phyloP scores from a whole-genome alignment of 2,888 invertebrate genomes.

The Hofmannophila pseudospretella region DNA sequence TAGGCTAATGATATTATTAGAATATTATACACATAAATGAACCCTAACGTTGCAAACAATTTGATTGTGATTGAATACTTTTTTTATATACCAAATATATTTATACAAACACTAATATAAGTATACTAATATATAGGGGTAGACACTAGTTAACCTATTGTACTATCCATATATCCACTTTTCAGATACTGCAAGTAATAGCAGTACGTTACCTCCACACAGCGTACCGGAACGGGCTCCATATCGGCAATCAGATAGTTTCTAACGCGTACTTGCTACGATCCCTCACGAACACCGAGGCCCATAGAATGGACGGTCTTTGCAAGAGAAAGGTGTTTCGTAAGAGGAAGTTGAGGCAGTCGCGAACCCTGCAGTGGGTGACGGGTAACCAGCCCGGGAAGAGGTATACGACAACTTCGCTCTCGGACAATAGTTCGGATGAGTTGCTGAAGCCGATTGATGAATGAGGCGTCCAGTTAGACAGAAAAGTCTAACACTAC shows the following conservation, averaged over 20 bases:
- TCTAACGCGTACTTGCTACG: conserved; percentile 60
- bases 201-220: conserved; percentile 66
- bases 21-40: no score
- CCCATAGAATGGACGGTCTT: not conserved
- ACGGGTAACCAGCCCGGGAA: conserved; percentile 36
- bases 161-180: no score
- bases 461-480: no score
- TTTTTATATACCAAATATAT: no score
- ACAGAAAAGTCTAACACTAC: no score
- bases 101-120: no score
- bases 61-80: no score
- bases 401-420: conserved; percentile 35
- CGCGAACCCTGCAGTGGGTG: conserved; percentile 59
- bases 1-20: conserved; percentile 15
- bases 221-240: conserved; percentile 60
- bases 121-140: no score
- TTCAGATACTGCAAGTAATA: conserved; percentile 57
- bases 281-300: conserved; percentile 44
- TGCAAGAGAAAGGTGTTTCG: conserved; percentile 34
- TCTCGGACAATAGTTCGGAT: conserved; percentile 59
- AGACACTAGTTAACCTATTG: no score
- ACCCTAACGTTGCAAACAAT: no score
- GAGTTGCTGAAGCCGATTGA: conserved; percentile 60
- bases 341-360: conserved; percentile 36
- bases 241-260: conserved; percentile 54